Base-by-base conservation (phyloP, 2,113 vertebrate species). In the Petroica traversi region DNA sequence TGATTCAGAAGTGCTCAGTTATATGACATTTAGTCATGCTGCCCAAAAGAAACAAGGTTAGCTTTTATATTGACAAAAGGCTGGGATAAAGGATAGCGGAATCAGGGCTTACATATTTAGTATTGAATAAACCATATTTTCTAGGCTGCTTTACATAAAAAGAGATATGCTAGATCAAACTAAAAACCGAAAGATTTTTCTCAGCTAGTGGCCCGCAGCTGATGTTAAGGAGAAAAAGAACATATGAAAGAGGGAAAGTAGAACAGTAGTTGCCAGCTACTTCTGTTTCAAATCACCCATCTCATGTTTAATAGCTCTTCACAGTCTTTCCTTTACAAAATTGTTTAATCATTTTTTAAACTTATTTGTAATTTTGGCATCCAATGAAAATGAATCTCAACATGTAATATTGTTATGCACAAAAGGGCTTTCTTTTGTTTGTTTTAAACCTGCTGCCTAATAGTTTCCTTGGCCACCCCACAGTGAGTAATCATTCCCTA, bases 401-500 rank as follows among this genome's bases (percentile, higher is more conserved):
- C 36, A 38, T 54, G 19, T 25, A 80, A 88, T 73, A 45, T 33
- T 83, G 26, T 80, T 74, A 74, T 59, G 55, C 88, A 83, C 63
- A 63, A 94, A 94, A 88, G 38, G 28, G 55, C 38, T 80, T 90
- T 88, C 75, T 96, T 90, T 90, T 97, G 95, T 97, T 97, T 97
- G 96, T 97, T 97, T 97, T 96, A 96, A 86, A 96, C 55, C 67
- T 88, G 59, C 85, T 92, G 86, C 88, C 85, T 94, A 96, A 97
- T 90, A 94, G 79, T 92, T 96, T 96, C 79, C 94, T 69, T 90
- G 75, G 88, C 79, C 93, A 90, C 63, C 96, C 96, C 3, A 12
- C 83, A 59, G 96, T 90, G 94, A 95, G 96, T 84, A 97, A 97
- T 97, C 96, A 97, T 77, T 92, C 75, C 38, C 96, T 96, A 96